Conservation (phyloP, 2,113 vertebrate genomes). For the Empidonax traillii region DNA sequence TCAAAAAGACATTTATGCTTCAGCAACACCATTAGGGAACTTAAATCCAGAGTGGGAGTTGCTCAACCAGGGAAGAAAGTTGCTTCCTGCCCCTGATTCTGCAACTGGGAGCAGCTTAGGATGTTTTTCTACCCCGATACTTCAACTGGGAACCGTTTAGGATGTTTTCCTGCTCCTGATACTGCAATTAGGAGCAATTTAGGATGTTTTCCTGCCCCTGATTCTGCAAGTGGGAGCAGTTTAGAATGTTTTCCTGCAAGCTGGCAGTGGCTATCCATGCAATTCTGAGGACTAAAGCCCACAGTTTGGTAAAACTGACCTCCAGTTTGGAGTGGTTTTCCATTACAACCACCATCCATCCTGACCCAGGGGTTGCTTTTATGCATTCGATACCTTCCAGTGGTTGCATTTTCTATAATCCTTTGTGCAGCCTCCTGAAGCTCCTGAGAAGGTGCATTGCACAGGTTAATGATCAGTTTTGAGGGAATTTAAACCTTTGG, state of each 20-base stretch:
- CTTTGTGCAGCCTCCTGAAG: neutral
- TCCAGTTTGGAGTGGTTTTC: neutral
- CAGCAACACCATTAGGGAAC: accelerated
- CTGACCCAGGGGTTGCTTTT: neutral
- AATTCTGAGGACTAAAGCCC: neutral
- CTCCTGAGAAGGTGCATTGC: neutral
- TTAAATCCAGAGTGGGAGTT: neutral
- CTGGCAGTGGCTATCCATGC: neutral
- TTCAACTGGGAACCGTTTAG: neutral
- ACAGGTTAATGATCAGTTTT: neutral
- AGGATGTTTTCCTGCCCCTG: neutral
- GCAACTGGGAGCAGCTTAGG: neutral
- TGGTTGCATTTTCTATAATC: neutral
- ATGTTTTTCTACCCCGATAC: neutral
- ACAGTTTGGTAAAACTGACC: neutral
- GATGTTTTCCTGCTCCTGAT: neutral
- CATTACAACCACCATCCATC: neutral
- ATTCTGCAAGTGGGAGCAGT: neutral
- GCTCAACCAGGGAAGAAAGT: neutral
- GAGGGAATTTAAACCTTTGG: neutral
- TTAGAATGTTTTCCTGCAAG: neutral
- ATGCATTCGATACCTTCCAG: neutral
- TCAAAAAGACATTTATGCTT: neutral
- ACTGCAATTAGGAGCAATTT: neutral
- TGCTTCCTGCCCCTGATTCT: neutral